These are phyloP conservation scores for Oxyruncus cristatus DNA, from an alignment of 2,113 vertebrate species.

Conservation along the genomic window DNA sequence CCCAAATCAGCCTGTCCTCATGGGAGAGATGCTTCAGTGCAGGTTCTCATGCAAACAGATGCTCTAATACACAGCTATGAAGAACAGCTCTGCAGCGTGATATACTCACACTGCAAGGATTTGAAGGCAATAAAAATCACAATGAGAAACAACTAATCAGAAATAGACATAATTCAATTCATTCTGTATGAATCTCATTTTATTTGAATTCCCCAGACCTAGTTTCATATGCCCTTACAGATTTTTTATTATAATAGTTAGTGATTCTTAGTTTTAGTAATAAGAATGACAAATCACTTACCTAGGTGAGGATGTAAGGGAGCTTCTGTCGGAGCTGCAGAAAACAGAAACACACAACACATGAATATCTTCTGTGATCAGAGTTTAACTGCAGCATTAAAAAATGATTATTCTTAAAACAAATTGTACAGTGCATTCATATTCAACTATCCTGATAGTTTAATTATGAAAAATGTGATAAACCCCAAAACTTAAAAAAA, in stretches of 20 bases:
- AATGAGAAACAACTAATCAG: background rate
- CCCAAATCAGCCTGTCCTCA: background rate
- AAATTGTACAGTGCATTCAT: background rate
- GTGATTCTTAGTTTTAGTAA: background rate
- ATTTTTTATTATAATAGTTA: background rate
- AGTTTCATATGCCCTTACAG: background rate
- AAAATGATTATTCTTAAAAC: background rate
- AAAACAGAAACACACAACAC: slow-evolving; percentile 18
- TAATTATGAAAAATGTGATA: background rate
- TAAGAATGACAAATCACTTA: slow-evolving; percentile 68
- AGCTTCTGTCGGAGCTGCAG: slow-evolving; percentile 90
- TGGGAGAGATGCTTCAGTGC: background rate
- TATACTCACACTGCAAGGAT: background rate
- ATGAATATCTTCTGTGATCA: background rate
- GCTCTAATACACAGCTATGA: background rate
- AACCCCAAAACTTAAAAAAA: background rate
- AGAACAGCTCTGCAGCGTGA: background rate
- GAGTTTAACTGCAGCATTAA: background rate
- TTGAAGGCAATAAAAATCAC: background rate
- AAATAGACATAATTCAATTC: background rate
- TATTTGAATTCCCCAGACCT: background rate
- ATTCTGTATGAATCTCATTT: background rate
- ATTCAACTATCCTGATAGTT: background rate
- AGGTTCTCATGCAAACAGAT: background rate
- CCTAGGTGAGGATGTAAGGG: slow-evolving; percentile 87